Conservation (phyloP, 2,113 vertebrate species). For the Aldabrachelys gigantea region DNA sequence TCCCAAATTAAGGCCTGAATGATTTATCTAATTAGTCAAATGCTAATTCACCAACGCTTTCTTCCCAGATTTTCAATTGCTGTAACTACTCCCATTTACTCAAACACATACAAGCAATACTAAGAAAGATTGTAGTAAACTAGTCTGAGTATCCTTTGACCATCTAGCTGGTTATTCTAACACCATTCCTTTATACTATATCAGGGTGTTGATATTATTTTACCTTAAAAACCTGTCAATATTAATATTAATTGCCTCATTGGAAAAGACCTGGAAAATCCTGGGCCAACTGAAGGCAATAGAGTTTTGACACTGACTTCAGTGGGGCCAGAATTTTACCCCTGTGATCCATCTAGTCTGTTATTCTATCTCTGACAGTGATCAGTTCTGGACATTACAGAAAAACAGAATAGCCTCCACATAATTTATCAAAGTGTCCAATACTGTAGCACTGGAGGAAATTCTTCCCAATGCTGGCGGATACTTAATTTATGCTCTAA, state of each 20-base stretch:
- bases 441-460: not conserved
- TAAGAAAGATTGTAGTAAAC: not conserved
- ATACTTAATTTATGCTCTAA: not conserved
- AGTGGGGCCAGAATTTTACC: not conserved
- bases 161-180: not conserved
- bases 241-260: not conserved
- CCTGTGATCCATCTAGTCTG: not conserved
- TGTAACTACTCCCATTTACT: not conserved
- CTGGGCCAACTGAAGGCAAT: not conserved
- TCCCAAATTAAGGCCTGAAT: not conserved
- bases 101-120: not conserved
- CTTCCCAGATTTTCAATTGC: not conserved
- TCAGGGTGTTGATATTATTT: too few relatives aligned
- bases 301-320: not conserved
- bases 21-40: not conserved
- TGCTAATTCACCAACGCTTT: not conserved
- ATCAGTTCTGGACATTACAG: not conserved
- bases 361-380: not conserved
- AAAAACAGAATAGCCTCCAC: rapidly evolving
- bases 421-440: not conserved
- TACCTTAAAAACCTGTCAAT: not conserved
- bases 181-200: not conserved
- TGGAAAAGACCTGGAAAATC: not conserved
- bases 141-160: not conserved
- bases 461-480: not conserved